A percentile compares a stretch with the other conserved stretches of the same genome.
Conservation (phyloP, 2,888 invertebrate species). For the Dryobota labecula region DNA sequence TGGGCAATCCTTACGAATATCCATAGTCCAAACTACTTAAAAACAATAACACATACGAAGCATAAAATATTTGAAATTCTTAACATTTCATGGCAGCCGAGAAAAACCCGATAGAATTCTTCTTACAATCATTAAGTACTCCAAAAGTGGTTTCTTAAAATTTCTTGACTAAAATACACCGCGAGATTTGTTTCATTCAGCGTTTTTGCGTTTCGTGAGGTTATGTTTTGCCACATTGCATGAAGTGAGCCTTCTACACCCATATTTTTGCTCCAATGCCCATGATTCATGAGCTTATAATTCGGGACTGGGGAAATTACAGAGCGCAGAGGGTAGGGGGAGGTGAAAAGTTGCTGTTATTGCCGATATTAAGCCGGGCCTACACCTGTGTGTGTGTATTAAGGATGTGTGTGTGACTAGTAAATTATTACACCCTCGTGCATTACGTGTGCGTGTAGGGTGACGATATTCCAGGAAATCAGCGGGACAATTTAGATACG, state of each 20-base stretch:
- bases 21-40: too few relatives aligned
- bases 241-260: slow-evolving; percentile 46
- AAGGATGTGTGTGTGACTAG: slow-evolving; percentile 70
- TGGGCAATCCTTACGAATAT: too few relatives aligned
- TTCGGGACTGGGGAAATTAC: slow-evolving; percentile 80
- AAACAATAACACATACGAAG: too few relatives aligned
- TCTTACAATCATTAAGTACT: too few relatives aligned
- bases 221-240: background rate
- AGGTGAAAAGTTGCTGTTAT: slow-evolving; percentile 78
- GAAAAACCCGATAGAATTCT: too few relatives aligned
- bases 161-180: too few relatives aligned
- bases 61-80: too few relatives aligned
- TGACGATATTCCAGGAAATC: slow-evolving; percentile 66
- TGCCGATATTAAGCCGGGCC: slow-evolving; percentile 82
- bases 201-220: background rate
- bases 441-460: slow-evolving; percentile 70
- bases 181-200: background rate
- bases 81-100: too few relatives aligned
- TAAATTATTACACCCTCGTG: slow-evolving; percentile 79
- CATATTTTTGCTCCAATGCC: slow-evolving; percentile 64
- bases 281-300: slow-evolving; percentile 85
- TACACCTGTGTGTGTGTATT: slow-evolving; percentile 59
- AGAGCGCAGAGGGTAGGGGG: slow-evolving; percentile 65
- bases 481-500: slow-evolving; percentile 61
- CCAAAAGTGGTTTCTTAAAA: too few relatives aligned